These are phyloP conservation scores for Laupala kohalensis DNA, from an alignment of 1,140 invertebrate species.

Conservation along the genomic window DNA sequence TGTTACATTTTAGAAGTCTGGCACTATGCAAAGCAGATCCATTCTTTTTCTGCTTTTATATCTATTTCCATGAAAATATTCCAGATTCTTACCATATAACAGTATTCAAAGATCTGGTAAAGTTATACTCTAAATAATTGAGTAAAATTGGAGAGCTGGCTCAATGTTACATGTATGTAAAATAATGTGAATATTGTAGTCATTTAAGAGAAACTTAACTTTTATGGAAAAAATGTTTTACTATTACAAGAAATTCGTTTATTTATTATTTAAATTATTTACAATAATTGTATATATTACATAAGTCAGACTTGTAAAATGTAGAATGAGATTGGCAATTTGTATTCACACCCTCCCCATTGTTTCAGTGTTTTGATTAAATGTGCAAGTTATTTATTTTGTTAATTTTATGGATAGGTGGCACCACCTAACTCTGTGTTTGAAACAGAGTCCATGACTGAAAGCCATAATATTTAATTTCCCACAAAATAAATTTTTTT, in stretches of 20 bases:
- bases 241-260: not conserved
- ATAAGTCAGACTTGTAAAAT: slow-evolving; percentile 5
- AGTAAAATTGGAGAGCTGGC: not conserved
- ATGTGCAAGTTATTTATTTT: slow-evolving; percentile 5
- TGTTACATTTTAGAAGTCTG: slow-evolving; percentile 6
- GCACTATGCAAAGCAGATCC: not conserved
- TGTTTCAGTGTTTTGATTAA: slow-evolving; percentile 3
- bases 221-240: not conserved
- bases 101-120: not conserved
- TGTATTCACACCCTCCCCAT: slow-evolving; percentile 2
- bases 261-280: not conserved
- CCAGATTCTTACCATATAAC: not conserved
- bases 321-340: slow-evolving; percentile 6
- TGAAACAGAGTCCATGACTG: slow-evolving; percentile 1
- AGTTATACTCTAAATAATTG: not conserved
- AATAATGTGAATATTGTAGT: not conserved
- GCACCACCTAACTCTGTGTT: slow-evolving; percentile 5
- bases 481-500: slow-evolving; percentile 5
- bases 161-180: not conserved
- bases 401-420: slow-evolving; percentile 7
- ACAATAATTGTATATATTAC: not conserved
- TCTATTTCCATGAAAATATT: not conserved
- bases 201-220: not conserved
- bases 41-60: not conserved
- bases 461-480: slow-evolving; percentile 8